Percentiles rank a stretch among this genome's conserved stretches.
Evolutionary conservation across 1,140 invertebrate genomes (phyloP).

Genomic region (Oppia nitens): DNA sequence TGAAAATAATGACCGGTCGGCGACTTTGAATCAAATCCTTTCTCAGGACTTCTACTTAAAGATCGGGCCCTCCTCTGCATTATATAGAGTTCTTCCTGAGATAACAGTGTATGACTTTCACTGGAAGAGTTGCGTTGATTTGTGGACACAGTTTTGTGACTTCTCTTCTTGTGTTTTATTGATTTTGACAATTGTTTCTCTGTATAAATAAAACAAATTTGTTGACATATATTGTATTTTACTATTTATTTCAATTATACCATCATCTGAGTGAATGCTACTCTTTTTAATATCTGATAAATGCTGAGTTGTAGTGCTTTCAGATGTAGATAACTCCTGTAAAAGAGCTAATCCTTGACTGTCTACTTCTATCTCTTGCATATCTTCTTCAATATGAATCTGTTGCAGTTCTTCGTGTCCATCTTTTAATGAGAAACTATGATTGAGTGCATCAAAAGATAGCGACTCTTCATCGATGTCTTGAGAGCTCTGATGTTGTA

Average conservation of each 20-base stretch:
- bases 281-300: neutral
- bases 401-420: neutral
- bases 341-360: neutral
- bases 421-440: neutral
- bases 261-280: neutral
- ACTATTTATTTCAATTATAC: neutral
- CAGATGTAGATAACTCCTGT: neutral
- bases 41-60: neutral
- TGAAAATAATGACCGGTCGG: neutral
- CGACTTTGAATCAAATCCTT: neutral
- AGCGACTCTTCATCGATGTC: constrained; percentile 17
- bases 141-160: too few species aligned
- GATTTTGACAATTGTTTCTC: neutral
- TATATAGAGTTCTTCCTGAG: neutral
- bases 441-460: constrained; percentile 9
- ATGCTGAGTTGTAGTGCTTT: neutral
- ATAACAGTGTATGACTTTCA: neutral
- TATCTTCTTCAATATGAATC: neutral
- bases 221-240: too few species aligned
- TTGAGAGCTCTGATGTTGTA: constrained; percentile 16
- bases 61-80: neutral
- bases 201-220: too few species aligned
- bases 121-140: neutral
- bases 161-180: neutral
- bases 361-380: neutral